phyloP scores from a whole-genome alignment of 2,888 invertebrate species.

The Nudaria mundana region DNA sequence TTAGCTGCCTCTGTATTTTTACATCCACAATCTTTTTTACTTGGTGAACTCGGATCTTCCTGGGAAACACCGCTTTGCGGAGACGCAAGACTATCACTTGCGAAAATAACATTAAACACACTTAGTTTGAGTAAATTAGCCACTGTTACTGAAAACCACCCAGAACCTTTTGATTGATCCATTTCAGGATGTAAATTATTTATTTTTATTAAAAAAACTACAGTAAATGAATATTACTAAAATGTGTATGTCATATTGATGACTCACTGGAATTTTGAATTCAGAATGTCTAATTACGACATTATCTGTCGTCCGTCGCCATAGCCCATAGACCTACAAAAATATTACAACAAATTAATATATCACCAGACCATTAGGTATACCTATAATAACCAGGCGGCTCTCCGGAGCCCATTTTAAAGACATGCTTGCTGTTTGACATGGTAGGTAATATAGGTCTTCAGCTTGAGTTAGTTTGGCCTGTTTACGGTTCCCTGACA shows the following conservation, averaged over 20 bases:
- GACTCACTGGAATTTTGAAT: conserved; percentile 4
- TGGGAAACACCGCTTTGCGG: conserved; percentile 21
- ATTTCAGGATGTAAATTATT: conserved; percentile 10
- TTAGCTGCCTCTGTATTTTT: conserved; percentile 25
- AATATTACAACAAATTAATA: no score
- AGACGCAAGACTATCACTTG: conserved; percentile 46
- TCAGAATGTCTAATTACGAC: conserved; percentile 3
- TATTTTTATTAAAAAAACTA: conserved; percentile 2
- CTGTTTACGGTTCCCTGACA: no score
- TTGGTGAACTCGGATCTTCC: background rate
- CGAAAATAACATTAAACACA: conserved; percentile 58
- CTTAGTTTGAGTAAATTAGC: conserved; percentile 53
- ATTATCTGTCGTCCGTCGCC: background rate
- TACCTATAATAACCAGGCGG: no score
- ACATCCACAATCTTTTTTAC: conserved; percentile 22
- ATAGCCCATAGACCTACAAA: background rate
- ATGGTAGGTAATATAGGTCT: no score
- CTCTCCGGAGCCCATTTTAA: no score
- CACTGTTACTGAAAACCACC: conserved; percentile 40
- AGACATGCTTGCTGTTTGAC: no score
- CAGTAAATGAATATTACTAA: conserved; percentile 19
- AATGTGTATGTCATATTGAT: conserved; percentile 15
- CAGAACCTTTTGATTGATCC: conserved; percentile 18
- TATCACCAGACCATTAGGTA: no score
- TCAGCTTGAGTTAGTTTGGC: no score